A percentile compares a stretch with the other conserved stretches of the same genome.
phyloP scores from a whole-genome alignment of 2,797 vertebrate genomes.

The Thaleichthys pacificus region DNA sequence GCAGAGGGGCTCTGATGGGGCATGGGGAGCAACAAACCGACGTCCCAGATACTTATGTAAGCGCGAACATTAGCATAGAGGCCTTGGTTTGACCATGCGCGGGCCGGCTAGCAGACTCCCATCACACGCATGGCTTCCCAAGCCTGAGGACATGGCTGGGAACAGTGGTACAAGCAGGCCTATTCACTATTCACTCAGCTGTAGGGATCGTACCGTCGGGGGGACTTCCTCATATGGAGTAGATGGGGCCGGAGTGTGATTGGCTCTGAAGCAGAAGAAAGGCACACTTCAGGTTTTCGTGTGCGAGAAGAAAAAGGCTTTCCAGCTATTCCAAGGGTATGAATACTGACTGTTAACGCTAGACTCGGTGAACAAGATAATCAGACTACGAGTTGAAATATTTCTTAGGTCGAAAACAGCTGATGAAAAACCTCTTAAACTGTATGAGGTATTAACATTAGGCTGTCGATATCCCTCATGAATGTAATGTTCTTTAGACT shows the following conservation, averaged over 20 bases:
- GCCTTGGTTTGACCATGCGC: conserved; percentile 24
- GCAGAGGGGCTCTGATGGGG: background rate
- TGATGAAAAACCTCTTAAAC: too few species aligned
- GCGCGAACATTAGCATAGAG: conserved; percentile 30
- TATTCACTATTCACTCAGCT: background rate
- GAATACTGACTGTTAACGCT: too few species aligned
- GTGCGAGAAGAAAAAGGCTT: background rate
- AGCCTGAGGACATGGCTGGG: conserved; percentile 2
- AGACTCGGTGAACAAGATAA: too few species aligned
- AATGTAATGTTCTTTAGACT: too few species aligned
- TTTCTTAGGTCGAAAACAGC: too few species aligned
- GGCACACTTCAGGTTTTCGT: background rate
- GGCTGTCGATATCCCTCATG: too few species aligned
- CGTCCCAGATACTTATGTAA: conserved; percentile 37
- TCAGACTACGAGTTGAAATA: too few species aligned
- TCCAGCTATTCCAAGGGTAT: too few species aligned
- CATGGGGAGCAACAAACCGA: conserved; percentile 9
- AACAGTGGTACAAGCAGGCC: background rate
- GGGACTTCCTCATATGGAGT: background rate
- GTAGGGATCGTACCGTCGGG: background rate
- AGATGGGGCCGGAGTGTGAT: background rate
- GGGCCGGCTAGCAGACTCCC: conserved; percentile 12
- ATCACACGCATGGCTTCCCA: conserved; percentile 20
- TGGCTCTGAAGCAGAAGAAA: background rate
- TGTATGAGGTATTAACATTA: too few species aligned